These are phyloP conservation scores for Lineus longissimus DNA, from an alignment of 1,140 invertebrate species.

Conservation along the genomic window DNA sequence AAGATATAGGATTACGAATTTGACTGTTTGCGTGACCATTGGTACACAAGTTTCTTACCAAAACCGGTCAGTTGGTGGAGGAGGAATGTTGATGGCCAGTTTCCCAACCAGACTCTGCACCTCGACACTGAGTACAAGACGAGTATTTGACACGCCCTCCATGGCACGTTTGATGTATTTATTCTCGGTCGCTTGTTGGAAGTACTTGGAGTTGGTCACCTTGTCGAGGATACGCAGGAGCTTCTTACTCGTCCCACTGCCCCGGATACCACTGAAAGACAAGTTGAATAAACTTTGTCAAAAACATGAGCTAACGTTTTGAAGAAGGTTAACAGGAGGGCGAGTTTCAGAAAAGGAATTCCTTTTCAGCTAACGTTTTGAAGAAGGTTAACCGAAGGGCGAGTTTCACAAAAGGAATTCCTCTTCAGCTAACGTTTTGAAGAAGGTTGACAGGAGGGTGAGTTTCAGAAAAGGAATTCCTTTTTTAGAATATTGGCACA, in stretches of 20 bases:
- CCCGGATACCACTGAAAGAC: constrained; percentile 11
- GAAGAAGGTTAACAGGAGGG: neutral
- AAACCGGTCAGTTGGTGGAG: constrained; percentile 85
- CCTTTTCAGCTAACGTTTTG: neutral
- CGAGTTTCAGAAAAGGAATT: no score
- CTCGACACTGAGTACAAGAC: constrained; percentile 83
- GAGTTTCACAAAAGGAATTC: no score
- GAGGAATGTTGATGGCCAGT: constrained; percentile 87
- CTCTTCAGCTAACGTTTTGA: no score
- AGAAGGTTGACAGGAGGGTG: no score
- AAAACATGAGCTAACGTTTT: neutral
- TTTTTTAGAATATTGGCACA: no score
- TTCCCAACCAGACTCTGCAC: constrained; percentile 77
- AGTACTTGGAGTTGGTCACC: constrained; percentile 84
- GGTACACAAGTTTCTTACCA: constrained; percentile 68
- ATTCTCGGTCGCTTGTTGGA: constrained; percentile 68
- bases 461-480: no score
- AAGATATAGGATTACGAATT: no score
- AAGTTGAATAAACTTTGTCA: neutral
- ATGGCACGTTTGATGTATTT: constrained; percentile 58
- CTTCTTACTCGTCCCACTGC: constrained; percentile 64
- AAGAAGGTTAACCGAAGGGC: no score
- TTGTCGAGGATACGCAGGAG: constrained; percentile 83
- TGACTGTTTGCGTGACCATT: no score
- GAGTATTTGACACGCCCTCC: constrained; percentile 78